These are phyloP conservation scores for Octomys mimax DNA, from an alignment of 2,797 vertebrate species.

Conservation along the genomic window DNA sequence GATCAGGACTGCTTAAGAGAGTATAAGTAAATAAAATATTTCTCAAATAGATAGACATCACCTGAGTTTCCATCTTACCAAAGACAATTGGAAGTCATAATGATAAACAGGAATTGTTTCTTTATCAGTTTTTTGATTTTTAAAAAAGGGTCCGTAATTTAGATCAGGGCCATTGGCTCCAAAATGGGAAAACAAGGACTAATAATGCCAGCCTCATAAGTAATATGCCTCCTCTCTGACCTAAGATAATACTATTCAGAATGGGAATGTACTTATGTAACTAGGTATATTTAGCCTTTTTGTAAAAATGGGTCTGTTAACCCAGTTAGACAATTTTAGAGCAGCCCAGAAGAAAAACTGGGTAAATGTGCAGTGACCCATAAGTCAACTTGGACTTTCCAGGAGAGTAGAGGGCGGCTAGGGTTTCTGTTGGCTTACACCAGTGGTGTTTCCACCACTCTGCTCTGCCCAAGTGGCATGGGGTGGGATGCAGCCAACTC, in stretches of 20 bases:
- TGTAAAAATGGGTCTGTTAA: constrained; percentile 58
- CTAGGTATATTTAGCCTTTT: constrained; percentile 42
- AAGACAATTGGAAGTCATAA: constrained; percentile 64
- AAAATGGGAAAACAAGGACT: constrained; percentile 37
- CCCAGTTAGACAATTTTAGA: constrained; percentile 65
- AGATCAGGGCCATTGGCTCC: constrained; percentile 44
- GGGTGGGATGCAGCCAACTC: not conserved
- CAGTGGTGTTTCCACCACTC: not conserved
- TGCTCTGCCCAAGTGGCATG: not conserved
- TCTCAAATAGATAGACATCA: constrained; percentile 67
- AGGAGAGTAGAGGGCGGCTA: not conserved
- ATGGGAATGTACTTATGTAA: constrained; percentile 60
- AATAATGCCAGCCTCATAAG: constrained; percentile 44
- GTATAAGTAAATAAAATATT: constrained; percentile 73
- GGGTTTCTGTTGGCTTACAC: not conserved
- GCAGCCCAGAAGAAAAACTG: constrained; percentile 61
- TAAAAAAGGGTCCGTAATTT: constrained; percentile 59
- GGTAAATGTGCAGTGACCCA: constrained; percentile 47
- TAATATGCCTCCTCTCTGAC: constrained; percentile 43
- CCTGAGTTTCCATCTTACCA: constrained; percentile 53
- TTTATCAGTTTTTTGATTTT: constrained; percentile 64
- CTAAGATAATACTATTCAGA: not conserved
- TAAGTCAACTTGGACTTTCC: not conserved
- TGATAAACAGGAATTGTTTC: constrained; percentile 58
- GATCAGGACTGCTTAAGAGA: constrained; percentile 48